Evolutionary conservation across 2,797 vertebrate species (phyloP), one percentile per base, ranked within the genome.

Genomic region (Paedocypris micromegethes): DNA sequence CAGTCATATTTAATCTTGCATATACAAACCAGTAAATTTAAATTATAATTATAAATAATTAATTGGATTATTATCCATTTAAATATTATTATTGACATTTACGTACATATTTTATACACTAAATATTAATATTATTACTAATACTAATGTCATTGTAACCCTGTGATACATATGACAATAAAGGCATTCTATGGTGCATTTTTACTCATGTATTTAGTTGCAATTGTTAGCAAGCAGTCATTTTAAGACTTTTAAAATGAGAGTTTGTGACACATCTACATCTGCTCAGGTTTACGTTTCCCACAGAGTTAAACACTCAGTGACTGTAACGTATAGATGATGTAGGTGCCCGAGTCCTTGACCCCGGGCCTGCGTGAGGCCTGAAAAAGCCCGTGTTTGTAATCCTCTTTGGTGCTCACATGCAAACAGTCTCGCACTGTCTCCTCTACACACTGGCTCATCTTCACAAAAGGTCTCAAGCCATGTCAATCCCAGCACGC

Each of bases 391-490:
- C 46, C 52, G 59, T 51, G 61, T 9, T 46, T 52, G 47, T 77
- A 75, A 77, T 73, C 73, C 60, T 69, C 73, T 77, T 75, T 72
- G n/a, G 46, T 64, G 37, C 55, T 66, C 51, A 58, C 71, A 74
- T 72, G 75, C 61, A 66, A 72, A 68, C 56, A 54, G 65, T 39
- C 52, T 75, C 66, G 62, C 54, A 52, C 62, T 53, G 23, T 64
- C 59, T 65, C 23, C 41, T 58, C 3, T 52, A 42, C 7, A 4
- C 37, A 57, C 40, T 57, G 61, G 37, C 45, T 40, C 3, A 6
- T 38, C 56, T 50, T 3, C 5, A 38, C 39, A 37, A 9, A 58
- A 55, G 49, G 8, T 52, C 37, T 44, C 46, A 1, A 58, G 38
- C 57, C 9, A 44, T 61, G 64, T 62, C 45, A 49, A 56, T 48